Base-by-base conservation (phyloP, 2,113 vertebrate species). In the Oenanthe melanoleuca region DNA sequence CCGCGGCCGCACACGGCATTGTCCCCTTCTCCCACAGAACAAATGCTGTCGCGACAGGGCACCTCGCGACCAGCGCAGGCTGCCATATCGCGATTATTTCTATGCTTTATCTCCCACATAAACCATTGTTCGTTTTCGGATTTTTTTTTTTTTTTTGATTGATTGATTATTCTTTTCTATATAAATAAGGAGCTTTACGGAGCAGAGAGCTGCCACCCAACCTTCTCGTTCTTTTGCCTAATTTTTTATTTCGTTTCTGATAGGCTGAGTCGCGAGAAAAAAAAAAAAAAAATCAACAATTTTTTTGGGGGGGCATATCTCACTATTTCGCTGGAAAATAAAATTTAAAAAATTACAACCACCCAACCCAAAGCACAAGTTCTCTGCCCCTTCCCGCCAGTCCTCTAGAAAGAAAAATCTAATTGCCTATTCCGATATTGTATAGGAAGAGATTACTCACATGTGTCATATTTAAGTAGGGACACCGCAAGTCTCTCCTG, bases 381-480 rank as follows among this genome's bases (percentile, higher is more conserved):
- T 70, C 16, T 38, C 65, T 59, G 38, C 37, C 73, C 52, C 11
- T 45, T 73, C 38, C 69, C 34, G 5, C 57, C 67, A 86, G 42
- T 42, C 82, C 53, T 83, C 60, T 16, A 47, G 86, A 80, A 95
- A 86, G 91, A 93, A 88, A 95, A 83, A 93, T 80, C 94, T 77
- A 93, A 94, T 77, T 89, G 89, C 33, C 38, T 83, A 85, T 93
- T 94, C 92, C 91, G 69, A 85, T 93, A 92, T 72, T 88, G 95
- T 75, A 95, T 89, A 75, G 89, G 88, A 88, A 96, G 89, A 92
- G 87, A 89, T 89, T 93, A 95, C 94, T 94, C 92, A 95, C 96
- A 93, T 91, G 95, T 95, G 96, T 94, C 95, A 97, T 94, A 94
- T 96, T 95, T 95, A 95, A 96, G 92, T 86, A 79, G 94, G 92